Evolutionary conservation across 1,140 invertebrate species (phyloP), one percentile per base, ranked within the genome.

Genomic region (Drosophila nebulosa): DNA sequence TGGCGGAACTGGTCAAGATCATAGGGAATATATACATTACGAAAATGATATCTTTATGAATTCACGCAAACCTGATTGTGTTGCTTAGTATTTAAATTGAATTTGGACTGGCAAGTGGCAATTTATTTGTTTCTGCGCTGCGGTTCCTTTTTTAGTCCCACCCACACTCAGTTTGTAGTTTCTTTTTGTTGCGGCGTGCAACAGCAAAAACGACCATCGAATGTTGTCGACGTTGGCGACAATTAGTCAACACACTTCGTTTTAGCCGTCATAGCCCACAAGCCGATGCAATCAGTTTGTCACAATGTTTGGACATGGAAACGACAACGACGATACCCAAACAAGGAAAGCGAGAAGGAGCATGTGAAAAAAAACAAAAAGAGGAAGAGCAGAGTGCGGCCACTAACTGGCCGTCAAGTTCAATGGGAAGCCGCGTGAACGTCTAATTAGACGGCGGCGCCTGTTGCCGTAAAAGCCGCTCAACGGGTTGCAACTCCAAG

Each of bases 371-470:
- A 9, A 6, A n/a, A 26, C 42, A 12, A 10, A n/a, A 9, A 9
- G 36, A 57, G 10, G 5, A n/a, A 10, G 10, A 53, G 57, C 10
- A 10, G 39, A 16, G 46, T 39, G 35, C 18, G 68, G 52, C 56
- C 18, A 14, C 3, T 30, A 35, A 56, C 7, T 35, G 50, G 61
- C 39, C 53, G 52, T 3, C 30, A 61, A 55, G 55, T 85, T 73
- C 67, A 85, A 75, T 79, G 56, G 68, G 39, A 27, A 60, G 72
- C 77, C 77, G 73, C 39, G 18, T 86, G 80, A 86, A 77, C 57
- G 80, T 85, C 78, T 85, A 85, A 85, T 85, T 85, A 85, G 81
- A 70, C 81, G 74, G 77, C 81, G 73, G 77, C 81, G 73, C 80
- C 39, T 46, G 39, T 68, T 42, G 32, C 27, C 9, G 35, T 57